Conservation (phyloP, 1,140 invertebrate genomes). For the Pseudomyrmex cubaensis region DNA sequence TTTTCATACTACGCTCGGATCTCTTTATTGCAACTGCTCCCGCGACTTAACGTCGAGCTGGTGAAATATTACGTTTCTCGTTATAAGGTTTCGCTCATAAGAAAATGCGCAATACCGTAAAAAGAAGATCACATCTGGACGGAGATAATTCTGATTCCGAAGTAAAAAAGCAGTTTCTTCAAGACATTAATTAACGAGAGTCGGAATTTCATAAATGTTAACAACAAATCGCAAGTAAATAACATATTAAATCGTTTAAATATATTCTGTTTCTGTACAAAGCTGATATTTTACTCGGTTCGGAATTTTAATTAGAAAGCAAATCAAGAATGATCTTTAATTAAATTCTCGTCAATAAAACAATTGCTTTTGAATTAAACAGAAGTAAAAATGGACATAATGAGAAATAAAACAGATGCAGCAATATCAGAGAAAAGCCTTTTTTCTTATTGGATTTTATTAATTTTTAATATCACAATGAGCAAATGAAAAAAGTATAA, state of each 20-base stretch:
- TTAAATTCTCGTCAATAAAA: neutral
- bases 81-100: conserved; percentile 49
- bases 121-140: neutral
- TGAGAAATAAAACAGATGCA: neutral
- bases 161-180: neutral
- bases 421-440: neutral
- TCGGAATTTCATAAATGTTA: neutral
- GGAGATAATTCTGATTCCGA: neutral
- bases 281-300: neutral
- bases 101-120: conserved; percentile 45
- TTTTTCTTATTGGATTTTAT: neutral
- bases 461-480: neutral
- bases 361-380: neutral
- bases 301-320: neutral
- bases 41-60: conserved; percentile 37
- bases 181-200: conserved; percentile 7
- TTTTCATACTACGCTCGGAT: conserved; percentile 22
- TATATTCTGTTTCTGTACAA: too few relatives aligned
- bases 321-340: neutral
- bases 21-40: conserved; percentile 42
- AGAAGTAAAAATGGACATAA: neutral
- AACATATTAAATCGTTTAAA: too few relatives aligned
- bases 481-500: neutral
- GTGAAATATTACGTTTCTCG: conserved; percentile 53
- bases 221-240: neutral